Evolutionary conservation across 1,140 invertebrate species (phyloP), one percentile per base, ranked within the genome.

Genomic region (Cheumatopsyche charites): DNA sequence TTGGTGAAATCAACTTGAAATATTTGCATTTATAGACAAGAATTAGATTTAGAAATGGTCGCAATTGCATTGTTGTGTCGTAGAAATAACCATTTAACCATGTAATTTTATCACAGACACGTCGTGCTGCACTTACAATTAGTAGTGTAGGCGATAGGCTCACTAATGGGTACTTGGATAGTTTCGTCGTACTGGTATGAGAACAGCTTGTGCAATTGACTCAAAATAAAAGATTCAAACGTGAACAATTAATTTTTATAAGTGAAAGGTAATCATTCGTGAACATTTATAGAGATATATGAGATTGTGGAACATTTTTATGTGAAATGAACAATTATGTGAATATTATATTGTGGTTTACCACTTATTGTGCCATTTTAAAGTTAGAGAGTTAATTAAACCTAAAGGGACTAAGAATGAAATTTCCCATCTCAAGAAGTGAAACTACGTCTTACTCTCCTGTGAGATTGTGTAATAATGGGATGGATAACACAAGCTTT

Each of bases 351-450:
- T 63, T 65, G 74, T 75, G 71, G 74, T 73, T 69, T 73, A 75
- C 74, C 74, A 75, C 74, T 73, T 70, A 65, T 73, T 75, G 74
- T 75, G 74, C 74, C 74, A 75, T 75, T 75, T 74, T 75, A 75
- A 73, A 68, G 55, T 70, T 73, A 75, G 66, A 62, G 43, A 71
- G 55, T 61, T 68, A 75, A 67, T 63, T 36, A 71, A 58, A 70
- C 67, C 70, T 47, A 52, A 67, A 62, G 65, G 65, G 55, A 67
- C 29, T 63, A 55, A 55, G 47, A 36, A 47, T 45, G 66, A 55
- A 55, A 45, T 36, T 15, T 17, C 17, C 66, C 66, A 68, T 68
- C 66, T 68, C 66, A 23, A 66, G 47, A 55, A 68, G 42, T 68
- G 66, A 68, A 68, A 68, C 49, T 68, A 15, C 66, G 47, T 43